Evolutionary conservation across 2,888 invertebrate species (phyloP).

Genomic region (Tetragonisca angustula): DNA sequence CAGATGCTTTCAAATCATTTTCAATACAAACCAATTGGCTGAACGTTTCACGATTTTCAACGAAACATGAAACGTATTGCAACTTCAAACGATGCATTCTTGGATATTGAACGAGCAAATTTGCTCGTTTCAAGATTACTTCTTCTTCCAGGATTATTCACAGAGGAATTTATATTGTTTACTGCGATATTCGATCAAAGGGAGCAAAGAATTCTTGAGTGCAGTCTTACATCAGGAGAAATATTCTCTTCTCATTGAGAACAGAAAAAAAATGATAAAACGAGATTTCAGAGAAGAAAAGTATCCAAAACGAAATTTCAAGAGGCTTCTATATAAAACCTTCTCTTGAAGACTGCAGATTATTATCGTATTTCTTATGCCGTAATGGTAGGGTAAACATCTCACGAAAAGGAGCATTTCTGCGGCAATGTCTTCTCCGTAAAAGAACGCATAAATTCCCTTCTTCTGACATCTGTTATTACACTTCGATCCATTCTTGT

Average conservation of each 20-base stretch:
- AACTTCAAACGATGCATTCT: slow-evolving; percentile 11
- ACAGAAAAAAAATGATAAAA: neutral
- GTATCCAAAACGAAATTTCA: neutral
- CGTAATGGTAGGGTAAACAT: neutral
- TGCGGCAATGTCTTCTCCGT: neutral
- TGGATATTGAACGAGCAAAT: slow-evolving; percentile 1
- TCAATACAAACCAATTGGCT: slow-evolving; percentile 28
- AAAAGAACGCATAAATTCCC: slow-evolving; percentile 40
- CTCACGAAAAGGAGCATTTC: neutral
- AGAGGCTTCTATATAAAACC: neutral
- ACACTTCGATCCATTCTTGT: slow-evolving; percentile 1
- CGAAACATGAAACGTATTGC: neutral
- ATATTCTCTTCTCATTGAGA: neutral
- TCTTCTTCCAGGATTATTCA: neutral
- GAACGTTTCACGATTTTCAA: slow-evolving; percentile 33
- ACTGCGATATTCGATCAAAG: slow-evolving; percentile 2
- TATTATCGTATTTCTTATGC: neutral
- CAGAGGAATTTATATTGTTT: slow-evolving; percentile 14
- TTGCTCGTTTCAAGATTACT: neutral
- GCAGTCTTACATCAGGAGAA: neutral
- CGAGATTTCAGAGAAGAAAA: neutral
- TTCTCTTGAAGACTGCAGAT: neutral
- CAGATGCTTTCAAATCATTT: slow-evolving; percentile 17
- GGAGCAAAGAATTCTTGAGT: too few relatives aligned
- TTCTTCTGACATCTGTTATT: slow-evolving; percentile 16